Evolutionary conservation across 1,140 invertebrate species (phyloP).

Genomic region (Ceratosolen fusciceps): DNA sequence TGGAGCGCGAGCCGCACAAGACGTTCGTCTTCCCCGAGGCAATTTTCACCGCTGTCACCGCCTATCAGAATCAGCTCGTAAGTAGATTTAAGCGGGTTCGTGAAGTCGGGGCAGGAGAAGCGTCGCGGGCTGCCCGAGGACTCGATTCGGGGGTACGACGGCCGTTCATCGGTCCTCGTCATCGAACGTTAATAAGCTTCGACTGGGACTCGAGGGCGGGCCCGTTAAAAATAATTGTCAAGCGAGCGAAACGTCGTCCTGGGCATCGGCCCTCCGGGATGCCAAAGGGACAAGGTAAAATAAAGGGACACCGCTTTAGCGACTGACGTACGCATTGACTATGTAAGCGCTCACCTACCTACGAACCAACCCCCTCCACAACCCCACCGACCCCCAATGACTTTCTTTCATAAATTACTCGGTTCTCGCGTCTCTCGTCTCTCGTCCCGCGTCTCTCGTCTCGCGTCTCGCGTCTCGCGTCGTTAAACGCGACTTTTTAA

Average conservation of each 20-base stretch:
- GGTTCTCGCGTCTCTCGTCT: not conserved
- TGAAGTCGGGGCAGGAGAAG: not conserved
- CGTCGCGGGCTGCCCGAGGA: too few relatives aligned
- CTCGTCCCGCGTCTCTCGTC: slow-evolving; percentile 34
- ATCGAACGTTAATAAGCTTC: not conserved
- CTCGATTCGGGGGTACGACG: too few relatives aligned
- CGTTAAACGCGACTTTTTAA: slow-evolving; percentile 48
- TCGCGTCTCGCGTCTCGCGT: slow-evolving; percentile 34
- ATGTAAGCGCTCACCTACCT: not conserved
- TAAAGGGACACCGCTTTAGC: not conserved
- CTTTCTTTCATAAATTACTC: slow-evolving; percentile 46
- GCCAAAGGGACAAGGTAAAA: not conserved
- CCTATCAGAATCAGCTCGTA: slow-evolving; percentile 86
- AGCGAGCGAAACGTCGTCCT: not conserved
- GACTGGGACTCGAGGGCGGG: not conserved
- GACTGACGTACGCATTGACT: slow-evolving; percentile 18
- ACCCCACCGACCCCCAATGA: slow-evolving; percentile 42
- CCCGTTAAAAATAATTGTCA: slow-evolving; percentile 43
- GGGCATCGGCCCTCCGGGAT: not conserved
- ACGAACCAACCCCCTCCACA: too few relatives aligned
- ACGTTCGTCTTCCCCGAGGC: slow-evolving; percentile 97
- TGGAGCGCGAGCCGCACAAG: slow-evolving; percentile 91
- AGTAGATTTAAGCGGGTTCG: slow-evolving; percentile 59
- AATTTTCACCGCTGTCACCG: slow-evolving; percentile 97
- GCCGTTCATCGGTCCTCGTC: too few relatives aligned